Conservation (phyloP, 2,888 invertebrate species). For the Diaperis boleti region DNA sequence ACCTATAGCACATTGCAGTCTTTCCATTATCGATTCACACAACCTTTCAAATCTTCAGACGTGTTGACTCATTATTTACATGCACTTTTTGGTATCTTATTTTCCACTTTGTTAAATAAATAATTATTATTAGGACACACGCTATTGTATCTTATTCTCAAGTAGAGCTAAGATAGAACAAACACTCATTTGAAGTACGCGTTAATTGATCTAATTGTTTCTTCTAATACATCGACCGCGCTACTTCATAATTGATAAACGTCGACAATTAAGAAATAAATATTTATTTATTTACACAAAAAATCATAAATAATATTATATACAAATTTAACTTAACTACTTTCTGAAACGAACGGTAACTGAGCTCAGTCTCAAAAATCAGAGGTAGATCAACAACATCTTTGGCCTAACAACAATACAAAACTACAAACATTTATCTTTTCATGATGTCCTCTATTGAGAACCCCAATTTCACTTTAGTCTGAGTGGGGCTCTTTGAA, state of each 20-base stretch:
- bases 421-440: slow-evolving; percentile 69
- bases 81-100: too few relatives aligned
- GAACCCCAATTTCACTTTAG: slow-evolving; percentile 77
- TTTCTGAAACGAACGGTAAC: slow-evolving; percentile 26
- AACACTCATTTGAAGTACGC: too few relatives aligned
- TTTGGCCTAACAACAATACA: slow-evolving; percentile 45
- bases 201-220: slow-evolving; percentile 2
- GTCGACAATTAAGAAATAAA: slow-evolving; percentile 28
- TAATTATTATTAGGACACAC: too few relatives aligned
- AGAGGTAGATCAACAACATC: slow-evolving; percentile 41
- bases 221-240: background rate
- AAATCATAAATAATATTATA: slow-evolving; percentile 11
- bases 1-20: too few relatives aligned
- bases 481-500: slow-evolving; percentile 47
- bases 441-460: slow-evolving; percentile 92
- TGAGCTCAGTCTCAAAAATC: slow-evolving; percentile 33
- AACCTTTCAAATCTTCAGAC: too few relatives aligned
- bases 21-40: too few relatives aligned
- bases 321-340: slow-evolving; percentile 9
- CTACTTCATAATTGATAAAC: background rate
- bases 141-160: background rate
- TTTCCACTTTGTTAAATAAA: too few relatives aligned
- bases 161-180: too few relatives aligned
- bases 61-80: too few relatives aligned
- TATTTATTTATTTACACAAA: slow-evolving; percentile 35